These are phyloP conservation scores for Oedothorax gibbosus DNA, from an alignment of 1,140 invertebrate species.

Conservation along the genomic window DNA sequence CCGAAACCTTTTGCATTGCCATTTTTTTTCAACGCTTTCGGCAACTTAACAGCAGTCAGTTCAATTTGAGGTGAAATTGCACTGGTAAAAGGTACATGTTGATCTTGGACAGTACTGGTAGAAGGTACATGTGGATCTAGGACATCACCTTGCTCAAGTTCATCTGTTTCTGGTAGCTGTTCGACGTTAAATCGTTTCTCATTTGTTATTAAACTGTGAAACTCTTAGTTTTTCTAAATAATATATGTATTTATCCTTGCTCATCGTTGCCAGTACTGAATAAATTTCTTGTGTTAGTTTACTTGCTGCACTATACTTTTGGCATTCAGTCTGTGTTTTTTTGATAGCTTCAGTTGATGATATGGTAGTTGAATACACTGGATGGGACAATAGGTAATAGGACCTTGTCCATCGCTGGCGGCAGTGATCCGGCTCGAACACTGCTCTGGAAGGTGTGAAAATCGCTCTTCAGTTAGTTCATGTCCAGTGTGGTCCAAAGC, in stretches of 20 bases:
- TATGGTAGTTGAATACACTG: too few species aligned
- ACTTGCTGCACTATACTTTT: not conserved
- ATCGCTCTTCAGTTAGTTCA: too few species aligned
- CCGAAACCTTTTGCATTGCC: conserved; percentile 18
- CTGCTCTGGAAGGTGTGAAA: too few species aligned
- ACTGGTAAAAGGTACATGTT: not conserved
- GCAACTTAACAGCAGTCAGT: not conserved
- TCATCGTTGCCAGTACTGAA: not conserved
- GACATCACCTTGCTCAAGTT: too few species aligned
- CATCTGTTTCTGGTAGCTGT: too few species aligned
- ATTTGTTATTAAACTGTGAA: not conserved
- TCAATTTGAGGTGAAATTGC: not conserved
- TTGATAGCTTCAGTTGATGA: too few species aligned
- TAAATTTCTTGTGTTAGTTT: conserved; percentile 4
- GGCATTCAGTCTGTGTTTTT: not conserved
- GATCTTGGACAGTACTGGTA: too few species aligned
- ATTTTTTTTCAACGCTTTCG: not conserved
- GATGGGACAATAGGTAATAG: conserved; percentile 4
- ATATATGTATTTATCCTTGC: conserved; percentile 1
- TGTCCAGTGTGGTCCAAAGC: not conserved
- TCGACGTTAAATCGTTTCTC: not conserved
- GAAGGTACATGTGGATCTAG: too few species aligned
- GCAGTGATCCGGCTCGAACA: not conserved
- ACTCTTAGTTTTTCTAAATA: not conserved
- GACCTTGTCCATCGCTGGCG: too few species aligned